Base-by-base conservation (phyloP, 2,113 vertebrate species). In the Entelurus aequoreus region DNA sequence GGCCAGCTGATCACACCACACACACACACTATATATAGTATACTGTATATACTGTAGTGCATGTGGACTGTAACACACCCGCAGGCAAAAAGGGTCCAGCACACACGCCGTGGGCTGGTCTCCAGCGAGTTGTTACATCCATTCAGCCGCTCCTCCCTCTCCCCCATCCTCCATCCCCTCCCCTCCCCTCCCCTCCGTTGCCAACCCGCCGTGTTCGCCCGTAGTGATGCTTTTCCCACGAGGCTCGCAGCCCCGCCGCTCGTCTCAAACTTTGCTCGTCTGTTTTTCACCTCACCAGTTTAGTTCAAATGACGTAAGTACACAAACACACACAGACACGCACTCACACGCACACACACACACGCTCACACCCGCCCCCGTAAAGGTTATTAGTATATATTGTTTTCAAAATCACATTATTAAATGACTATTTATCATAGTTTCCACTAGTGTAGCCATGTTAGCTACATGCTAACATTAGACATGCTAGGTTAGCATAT, bases 141-240 rank as follows among this genome's bases (percentile, higher is more conserved):
- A 69, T 79, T 79, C 71, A 69, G 44, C 50, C 28, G 48, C 54
- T 57, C 35, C 59, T 60, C 47, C 48, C 52, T 38, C 19, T 70
- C 58, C 28, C 28, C 28, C 28, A 2, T 28, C 28, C 28, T 15
- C 54, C 8, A 35, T 62, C 49, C 38, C 65, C 54, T 28, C 48
- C n/a, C n/a, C n/a, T n/a, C n/a, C n/a, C n/a, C n/a, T n/a, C n/a
- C 46, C 51, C 53, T 50, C 19, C 51, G 19, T 19, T 13, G 37
- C 48, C 48, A 63, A 54, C 19, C 54, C 7, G 6, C 40, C 40
- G 5, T 15, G n/a, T 4, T n/a, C 54, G 63, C 69, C 59, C 21
- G 28, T 46, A 66, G 60, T 65, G 63, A 72, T 77, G 64, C 58
- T 60, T 72, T 70, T 80, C 79, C 82, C 77, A 74, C 19, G 71